Evolutionary conservation across 1,140 invertebrate genomes (phyloP), one percentile per base, ranked within the genome.

Genomic region (Drosophila tropicalis): DNA sequence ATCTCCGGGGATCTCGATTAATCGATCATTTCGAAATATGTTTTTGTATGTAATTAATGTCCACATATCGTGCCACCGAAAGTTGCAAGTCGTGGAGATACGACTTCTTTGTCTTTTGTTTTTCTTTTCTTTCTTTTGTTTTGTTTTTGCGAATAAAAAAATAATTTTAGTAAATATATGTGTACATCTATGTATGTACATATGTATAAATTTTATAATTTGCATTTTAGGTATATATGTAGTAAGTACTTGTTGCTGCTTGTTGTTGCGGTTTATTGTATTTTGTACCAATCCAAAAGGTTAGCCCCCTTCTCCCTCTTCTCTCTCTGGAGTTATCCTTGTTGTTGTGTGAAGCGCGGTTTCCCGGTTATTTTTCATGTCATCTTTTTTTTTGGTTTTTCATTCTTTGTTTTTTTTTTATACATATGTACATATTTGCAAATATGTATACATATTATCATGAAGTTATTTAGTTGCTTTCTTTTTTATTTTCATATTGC

Each of bases 81-180:
- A 39, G 13, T 22, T 51, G 9, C 17, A 10, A 51, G 44, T 51
- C 44, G 9, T 12, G 44, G 10, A 82, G 67, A 81, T 85, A 67
- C 74, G 74, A 73, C 62, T 36, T 36, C 7, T 36, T 36, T 36
- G 34, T 9, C 10, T 70, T 86, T 74, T 79, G 56, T 62, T 65
- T 62, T 72, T 72, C 34, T 60, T 58, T n/a, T 32, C 9, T 29
- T 64, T 80, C 58, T 55, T 68, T 36, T 6, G 39, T 55, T 79
- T 62, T 70, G 34, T 56, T 67, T 66, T 86, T 89, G 80, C 80
- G 76, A 87, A 87, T 87, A 87, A 81, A 87, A 87, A 87, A 87
- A 87, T 87, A 87, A 89, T 84, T 87, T 76, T 87, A 87, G 82
- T 87, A 86, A 83, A 86, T 86, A 86, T 86, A 87, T 85, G 70